These are phyloP conservation scores for Dexiosoma caninum DNA, from an alignment of 2,888 invertebrate genomes.

Conservation along the genomic window DNA sequence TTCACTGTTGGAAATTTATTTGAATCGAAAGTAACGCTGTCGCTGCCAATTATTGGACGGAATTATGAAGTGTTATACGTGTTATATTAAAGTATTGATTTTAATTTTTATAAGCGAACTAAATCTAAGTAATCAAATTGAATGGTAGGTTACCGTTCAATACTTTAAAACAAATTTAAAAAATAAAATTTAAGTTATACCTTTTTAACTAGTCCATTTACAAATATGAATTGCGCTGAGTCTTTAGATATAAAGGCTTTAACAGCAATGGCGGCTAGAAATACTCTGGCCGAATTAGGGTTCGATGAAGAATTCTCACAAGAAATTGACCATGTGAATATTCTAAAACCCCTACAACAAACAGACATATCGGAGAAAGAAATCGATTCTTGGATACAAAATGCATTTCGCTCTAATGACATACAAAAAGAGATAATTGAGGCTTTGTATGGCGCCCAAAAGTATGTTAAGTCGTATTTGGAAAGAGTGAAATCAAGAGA, in stretches of 20 bases:
- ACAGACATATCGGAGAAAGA: neutral
- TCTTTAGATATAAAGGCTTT: neutral
- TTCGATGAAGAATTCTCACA: neutral
- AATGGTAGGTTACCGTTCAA: constrained; percentile 30
- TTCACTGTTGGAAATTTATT: constrained; percentile 8
- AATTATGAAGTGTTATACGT: constrained; percentile 20
- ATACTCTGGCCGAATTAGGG: constrained; percentile 2
- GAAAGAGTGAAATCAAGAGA: neutral
- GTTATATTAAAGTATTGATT: neutral
- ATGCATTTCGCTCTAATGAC: constrained; percentile 8
- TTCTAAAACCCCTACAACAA: constrained; percentile 12
- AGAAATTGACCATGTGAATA: neutral
- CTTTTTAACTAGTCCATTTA: constrained; percentile 22
- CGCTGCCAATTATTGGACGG: neutral
- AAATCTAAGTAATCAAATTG: constrained; percentile 20
- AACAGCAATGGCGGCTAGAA: neutral
- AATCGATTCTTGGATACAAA: constrained; percentile 27
- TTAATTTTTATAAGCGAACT: neutral
- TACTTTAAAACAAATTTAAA: neutral
- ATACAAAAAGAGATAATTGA: constrained; percentile 1
- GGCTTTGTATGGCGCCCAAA: neutral
- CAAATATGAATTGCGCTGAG: neutral
- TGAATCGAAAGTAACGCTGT: neutral
- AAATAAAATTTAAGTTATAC: neutral
- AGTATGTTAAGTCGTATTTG: neutral